These are phyloP conservation scores for Tribolium freemani DNA, from an alignment of 2,888 invertebrate species.

Conservation along the genomic window DNA sequence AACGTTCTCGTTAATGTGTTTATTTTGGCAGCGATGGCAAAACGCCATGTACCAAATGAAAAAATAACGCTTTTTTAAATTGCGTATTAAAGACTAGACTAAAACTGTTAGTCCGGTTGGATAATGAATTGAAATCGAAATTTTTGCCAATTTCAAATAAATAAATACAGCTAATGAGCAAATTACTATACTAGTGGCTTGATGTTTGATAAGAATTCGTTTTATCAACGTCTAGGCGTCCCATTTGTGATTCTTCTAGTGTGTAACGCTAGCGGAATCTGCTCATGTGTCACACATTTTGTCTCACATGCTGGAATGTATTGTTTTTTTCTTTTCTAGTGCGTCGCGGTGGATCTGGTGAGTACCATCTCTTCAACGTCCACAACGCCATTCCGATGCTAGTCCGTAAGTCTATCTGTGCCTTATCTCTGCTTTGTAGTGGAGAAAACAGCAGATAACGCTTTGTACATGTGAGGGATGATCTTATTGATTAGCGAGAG, in stretches of 20 bases:
- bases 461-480: constrained; percentile 5
- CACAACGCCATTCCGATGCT: neutral
- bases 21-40: neutral
- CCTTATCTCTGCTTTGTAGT: neutral
- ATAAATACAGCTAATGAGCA: too few relatives aligned
- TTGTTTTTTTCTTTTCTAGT: constrained; percentile 40
- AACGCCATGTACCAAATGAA: neutral
- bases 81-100: neutral
- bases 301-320: constrained; percentile 14
- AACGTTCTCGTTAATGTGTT: constrained; percentile 1
- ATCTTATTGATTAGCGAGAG: constrained; percentile 25
- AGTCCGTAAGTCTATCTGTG: constrained; percentile 19
- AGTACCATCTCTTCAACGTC: constrained; percentile 17
- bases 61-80: neutral
- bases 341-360: constrained; percentile 39
- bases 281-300: neutral
- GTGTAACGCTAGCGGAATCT: constrained; percentile 9
- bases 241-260: constrained; percentile 1
- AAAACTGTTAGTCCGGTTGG: too few relatives aligned
- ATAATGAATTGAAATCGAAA: too few relatives aligned
- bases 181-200: neutral
- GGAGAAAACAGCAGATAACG: neutral
- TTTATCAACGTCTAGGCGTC: neutral
- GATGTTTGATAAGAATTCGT: neutral
- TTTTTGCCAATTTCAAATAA: too few relatives aligned